Percentiles rank a stretch among this genome's conserved stretches.
Conservation (phyloP, 2,888 invertebrate genomes). For the Torymus texanus region DNA sequence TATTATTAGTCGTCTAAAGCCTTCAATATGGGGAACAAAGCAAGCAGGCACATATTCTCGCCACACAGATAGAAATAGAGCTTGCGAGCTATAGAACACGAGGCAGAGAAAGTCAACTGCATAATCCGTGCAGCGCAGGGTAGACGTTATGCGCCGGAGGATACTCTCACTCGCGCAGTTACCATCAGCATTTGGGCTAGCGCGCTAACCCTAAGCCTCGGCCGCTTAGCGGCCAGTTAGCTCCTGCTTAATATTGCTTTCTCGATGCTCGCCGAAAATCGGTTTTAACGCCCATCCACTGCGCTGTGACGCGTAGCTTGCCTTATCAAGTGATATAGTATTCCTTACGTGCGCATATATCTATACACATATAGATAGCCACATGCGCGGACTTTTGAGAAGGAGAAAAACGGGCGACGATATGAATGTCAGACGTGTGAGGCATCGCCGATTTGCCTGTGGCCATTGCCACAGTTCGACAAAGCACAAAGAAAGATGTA, state of each 20-base stretch:
- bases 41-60: not conserved
- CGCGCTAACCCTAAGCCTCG: constrained; percentile 24
- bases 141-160: constrained; percentile 31
- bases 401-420: too few species aligned
- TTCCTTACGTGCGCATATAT: not conserved
- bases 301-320: not conserved
- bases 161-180: constrained; percentile 11
- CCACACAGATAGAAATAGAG: too few species aligned
- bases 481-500: not conserved
- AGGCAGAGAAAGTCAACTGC: constrained; percentile 31
- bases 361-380: not conserved
- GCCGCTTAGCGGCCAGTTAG: constrained; percentile 45
- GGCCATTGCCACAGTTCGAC: constrained; percentile 20
- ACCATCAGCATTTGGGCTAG: constrained; percentile 23
- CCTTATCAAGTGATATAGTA: constrained; percentile 7
- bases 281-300: constrained; percentile 35
- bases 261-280: constrained; percentile 31
- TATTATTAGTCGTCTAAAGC: constrained; percentile 48
- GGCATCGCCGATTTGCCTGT: constrained; percentile 34
- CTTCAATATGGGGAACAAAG: not conserved
- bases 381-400: too few species aligned
- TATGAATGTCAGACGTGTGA: constrained; percentile 31
- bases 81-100: not conserved
- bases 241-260: constrained; percentile 48
- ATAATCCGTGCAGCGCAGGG: constrained; percentile 21